Base-by-base conservation (phyloP, 2,888 invertebrate genomes). In the Achlya flavicornis region DNA sequence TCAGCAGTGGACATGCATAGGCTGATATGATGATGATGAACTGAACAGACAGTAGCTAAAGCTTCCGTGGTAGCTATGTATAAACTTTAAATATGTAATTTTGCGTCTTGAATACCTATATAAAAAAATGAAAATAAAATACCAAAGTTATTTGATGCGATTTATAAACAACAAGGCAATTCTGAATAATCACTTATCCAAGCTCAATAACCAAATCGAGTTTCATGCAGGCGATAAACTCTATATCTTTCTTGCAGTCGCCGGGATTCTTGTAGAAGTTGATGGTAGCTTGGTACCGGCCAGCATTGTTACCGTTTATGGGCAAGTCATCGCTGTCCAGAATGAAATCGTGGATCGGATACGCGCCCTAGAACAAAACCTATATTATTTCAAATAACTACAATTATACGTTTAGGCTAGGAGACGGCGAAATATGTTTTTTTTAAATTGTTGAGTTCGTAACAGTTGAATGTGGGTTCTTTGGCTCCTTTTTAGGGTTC, bases 151-250 rank as follows among this genome's bases (percentile, higher is more conserved):
- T 46, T n/a, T 43, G 12, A 6, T 5, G n/a, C 46, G 46, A 14
- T 57, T 57, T 14, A 57, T 57, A 32, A 19, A 32, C 57, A 12
- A 57, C 26, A 57, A 57, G 10, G 57, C 7, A 3, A 12, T 57
- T 32, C 32, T 7, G 12, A 32, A 26, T 14, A 32, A 33, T n/a
- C 32, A n/a, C n/a, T 35, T 62, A 70, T 10, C 65, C 66, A 16
- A 64, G 43, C 71, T 89, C 89, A 62, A 90, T 80, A n/a, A 84
- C 61, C n/a, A 86, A 65, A 58, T 88, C 84, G 2, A 87, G 63
- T 63, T 76, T 78, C 3, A 88, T 19, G 57, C 84, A 84, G 10
- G 66, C 82, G 7, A 82, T 41, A 16, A 84, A 81, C 0, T 66
- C 67, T 11, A 76, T 79, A 3, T 76, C 71, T 4, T 66, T 67